phyloP scores from a whole-genome alignment of 2,888 invertebrate species.

The Unio pictorum region DNA sequence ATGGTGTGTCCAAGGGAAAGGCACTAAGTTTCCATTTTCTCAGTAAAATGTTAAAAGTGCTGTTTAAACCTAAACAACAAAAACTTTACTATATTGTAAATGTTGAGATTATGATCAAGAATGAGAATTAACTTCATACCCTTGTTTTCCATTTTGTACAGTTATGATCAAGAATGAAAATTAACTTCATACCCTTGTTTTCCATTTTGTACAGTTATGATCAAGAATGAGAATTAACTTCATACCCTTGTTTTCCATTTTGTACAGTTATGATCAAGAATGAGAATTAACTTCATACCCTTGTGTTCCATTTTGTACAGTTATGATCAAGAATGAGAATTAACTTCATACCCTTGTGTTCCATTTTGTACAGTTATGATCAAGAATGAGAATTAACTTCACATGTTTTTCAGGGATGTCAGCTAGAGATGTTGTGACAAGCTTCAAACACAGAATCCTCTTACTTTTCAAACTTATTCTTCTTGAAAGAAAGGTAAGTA shows the following conservation, averaged over 20 bases:
- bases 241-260: conserved; percentile 64
- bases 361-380: background rate
- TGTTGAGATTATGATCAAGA: too few relatives aligned
- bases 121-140: too few relatives aligned
- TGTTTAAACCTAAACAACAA: too few relatives aligned
- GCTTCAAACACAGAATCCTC: conserved; percentile 93
- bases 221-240: background rate
- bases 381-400: background rate
- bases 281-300: background rate
- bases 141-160: background rate
- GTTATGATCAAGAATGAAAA: background rate
- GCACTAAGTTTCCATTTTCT: too few relatives aligned
- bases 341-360: background rate
- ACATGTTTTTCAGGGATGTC: conserved; percentile 80
- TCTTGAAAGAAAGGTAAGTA: conserved; percentile 80
- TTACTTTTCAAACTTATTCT: conserved; percentile 92
- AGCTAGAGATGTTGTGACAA: conserved; percentile 84
- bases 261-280: background rate
- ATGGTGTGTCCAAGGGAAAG: too few relatives aligned
- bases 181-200: background rate
- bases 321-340: background rate
- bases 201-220: background rate
- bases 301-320: background rate
- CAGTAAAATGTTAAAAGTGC: too few relatives aligned
- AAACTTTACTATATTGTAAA: too few relatives aligned